Evolutionary conservation across 1,140 invertebrate genomes (phyloP), one percentile per base, ranked within the genome.

Genomic region (Bombus difficillimus): DNA sequence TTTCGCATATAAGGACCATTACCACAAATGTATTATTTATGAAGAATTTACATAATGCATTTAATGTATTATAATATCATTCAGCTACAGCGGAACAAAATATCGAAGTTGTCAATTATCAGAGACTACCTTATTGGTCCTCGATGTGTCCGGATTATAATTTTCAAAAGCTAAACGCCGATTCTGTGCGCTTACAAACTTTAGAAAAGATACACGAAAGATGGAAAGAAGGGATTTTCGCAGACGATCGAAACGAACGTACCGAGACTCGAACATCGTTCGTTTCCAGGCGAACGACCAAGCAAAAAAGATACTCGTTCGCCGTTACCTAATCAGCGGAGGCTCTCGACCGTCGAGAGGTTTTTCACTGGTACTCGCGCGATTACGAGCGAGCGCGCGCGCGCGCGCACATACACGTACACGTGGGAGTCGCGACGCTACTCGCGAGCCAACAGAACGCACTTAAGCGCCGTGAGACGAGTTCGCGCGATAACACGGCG

Each of bases 401-500:
- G 18, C 47, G 34, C 13, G 13, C 39, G 2, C 66, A 1, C 9
- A 37, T 66, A 6, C 32, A 18, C 28, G 25, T 41, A 53, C 74
- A 88, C 75, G 79, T 81, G 78, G 73, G 77, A 86, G 69, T 78
- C 68, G 71, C 79, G 75, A 12, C 75, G 68, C 80, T 68, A 59
- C 53, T 18, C 73, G 72, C 69, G 53, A 68, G 62, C 71, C 66
- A 85, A 47, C 77, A 47, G 47, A 81, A 57, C 72, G 66, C 78
- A 77, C 74, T 85, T 85, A 85, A 90, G 75, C 47, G 83, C 79
- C 78, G 86, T 76, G 86, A 92, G 91, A 88, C 90, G 88, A 93
- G 90, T 88, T 86, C 86, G 83, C 85, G 90, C 90, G 93, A 94
- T 94, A 94, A 94, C 91, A 88, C 74, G 75, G 75, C 79, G 74